Percentiles rank a stretch among this genome's conserved stretches.
These are phyloP conservation scores for Xyrauchen texanus DNA, from an alignment of 2,113 vertebrate genomes.

Conservation along the genomic window DNA sequence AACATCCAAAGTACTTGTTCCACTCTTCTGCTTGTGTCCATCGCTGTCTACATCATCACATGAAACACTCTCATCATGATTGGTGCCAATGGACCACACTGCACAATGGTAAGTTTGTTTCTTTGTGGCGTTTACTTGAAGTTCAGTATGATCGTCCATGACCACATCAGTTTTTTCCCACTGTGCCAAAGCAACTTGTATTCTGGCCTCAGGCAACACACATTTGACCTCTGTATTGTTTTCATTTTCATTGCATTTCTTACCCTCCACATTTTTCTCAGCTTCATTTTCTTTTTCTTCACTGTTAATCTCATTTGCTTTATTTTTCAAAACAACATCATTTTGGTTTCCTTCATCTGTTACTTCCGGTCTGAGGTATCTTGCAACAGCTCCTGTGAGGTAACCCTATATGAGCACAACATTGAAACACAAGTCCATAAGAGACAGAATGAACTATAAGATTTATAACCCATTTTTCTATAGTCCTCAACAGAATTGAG, in stretches of 20 bases:
- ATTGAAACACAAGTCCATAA: not conserved
- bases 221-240: not conserved
- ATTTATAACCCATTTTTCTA: no score
- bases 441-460: not conserved
- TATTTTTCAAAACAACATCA: not conserved
- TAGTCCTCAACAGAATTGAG: no score
- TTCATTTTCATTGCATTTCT: not conserved
- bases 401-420: conserved; percentile 60
- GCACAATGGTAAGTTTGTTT: not conserved
- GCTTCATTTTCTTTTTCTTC: conserved; percentile 31
- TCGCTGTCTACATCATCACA: no score
- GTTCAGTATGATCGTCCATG: not conserved
- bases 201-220: no score
- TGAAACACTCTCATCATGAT: no score
- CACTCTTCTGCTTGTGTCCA: not conserved
- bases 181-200: not conserved
- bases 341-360: conserved; percentile 15
- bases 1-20: not conserved
- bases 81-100: no score
- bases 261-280: not conserved
- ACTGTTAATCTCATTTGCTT: not conserved
- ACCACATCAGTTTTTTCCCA: conserved; percentile 38
- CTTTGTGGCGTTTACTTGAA: not conserved
- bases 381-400: conserved; percentile 65
- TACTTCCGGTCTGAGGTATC: conserved; percentile 66